A percentile compares a stretch with the other conserved stretches of the same genome.
These are phyloP conservation scores for Pseudomyrmex flavicornis DNA, from an alignment of 1,140 invertebrate genomes.

Conservation along the genomic window DNA sequence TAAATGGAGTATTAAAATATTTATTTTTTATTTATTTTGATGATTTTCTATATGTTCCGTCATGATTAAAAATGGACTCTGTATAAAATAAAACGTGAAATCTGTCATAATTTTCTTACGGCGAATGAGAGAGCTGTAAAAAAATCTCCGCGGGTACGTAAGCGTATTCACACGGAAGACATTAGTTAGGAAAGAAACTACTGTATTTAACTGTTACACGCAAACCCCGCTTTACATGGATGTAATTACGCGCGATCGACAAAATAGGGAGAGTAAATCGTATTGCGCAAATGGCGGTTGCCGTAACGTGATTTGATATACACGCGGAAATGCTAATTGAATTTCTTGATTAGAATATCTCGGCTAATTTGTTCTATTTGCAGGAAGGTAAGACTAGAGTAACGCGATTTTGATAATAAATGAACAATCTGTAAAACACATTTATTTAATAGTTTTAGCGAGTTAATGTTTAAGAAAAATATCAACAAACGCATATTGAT, in stretches of 20 bases:
- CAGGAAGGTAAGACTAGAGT: slow-evolving; percentile 47
- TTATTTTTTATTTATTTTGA: too few relatives aligned
- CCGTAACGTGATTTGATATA: slow-evolving; percentile 54
- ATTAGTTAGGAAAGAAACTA: slow-evolving; percentile 32
- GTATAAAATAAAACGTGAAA: neutral
- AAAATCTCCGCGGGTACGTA: neutral
- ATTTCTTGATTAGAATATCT: slow-evolving; percentile 60
- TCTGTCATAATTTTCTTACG: too few relatives aligned
- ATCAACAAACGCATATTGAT: neutral
- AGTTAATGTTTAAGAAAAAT: slow-evolving; percentile 17
- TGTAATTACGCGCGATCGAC: slow-evolving; percentile 55
- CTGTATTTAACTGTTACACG: slow-evolving; percentile 12
- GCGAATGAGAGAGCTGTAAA: neutral
- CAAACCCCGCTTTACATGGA: slow-evolving; percentile 13
- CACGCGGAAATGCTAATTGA: slow-evolving; percentile 57
- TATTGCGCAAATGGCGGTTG: slow-evolving; percentile 51
- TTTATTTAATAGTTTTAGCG: slow-evolving; percentile 15
- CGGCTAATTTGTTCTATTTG: slow-evolving; percentile 44
- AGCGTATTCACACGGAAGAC: slow-evolving; percentile 13
- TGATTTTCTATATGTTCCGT: neutral
- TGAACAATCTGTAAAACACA: slow-evolving; percentile 6
- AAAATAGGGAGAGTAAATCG: slow-evolving; percentile 50
- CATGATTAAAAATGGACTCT: neutral
- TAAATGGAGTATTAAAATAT: too few relatives aligned
- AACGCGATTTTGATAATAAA: slow-evolving; percentile 51